Conservation (phyloP, 2,888 invertebrate genomes). For the Cerceris rybyensis region DNA sequence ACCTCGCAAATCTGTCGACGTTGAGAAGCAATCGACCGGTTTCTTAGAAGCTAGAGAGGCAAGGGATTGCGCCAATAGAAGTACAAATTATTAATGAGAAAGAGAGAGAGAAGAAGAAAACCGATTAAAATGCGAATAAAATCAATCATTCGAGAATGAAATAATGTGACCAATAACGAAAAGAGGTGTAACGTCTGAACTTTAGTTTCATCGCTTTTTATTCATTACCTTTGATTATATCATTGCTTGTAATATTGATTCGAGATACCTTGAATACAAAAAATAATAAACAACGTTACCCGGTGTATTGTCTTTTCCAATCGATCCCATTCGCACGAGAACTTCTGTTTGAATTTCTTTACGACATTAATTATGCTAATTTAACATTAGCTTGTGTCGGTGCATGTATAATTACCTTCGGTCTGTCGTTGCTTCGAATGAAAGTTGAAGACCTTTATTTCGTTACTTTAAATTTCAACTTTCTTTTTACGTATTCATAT, state of each 20-base stretch:
- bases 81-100: conserved; percentile 73
- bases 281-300: conserved; percentile 74
- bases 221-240: conserved; percentile 74
- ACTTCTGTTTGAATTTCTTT: neutral
- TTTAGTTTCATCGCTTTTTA: conserved; percentile 76
- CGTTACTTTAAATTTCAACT: no score
- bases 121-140: conserved; percentile 67
- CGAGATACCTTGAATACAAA: conserved; percentile 76
- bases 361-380: no score
- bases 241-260: conserved; percentile 75
- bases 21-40: conserved; percentile 74
- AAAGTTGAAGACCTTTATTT: no score
- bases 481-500: no score
- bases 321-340: neutral
- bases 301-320: conserved; percentile 52
- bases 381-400: no score
- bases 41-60: conserved; percentile 69
- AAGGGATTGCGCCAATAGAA: conserved; percentile 75
- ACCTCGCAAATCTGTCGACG: conserved; percentile 74
- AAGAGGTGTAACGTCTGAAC: conserved; percentile 73
- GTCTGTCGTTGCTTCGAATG: no score
- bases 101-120: conserved; percentile 21
- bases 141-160: conserved; percentile 70
- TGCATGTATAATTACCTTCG: no score
- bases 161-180: conserved; percentile 71